A percentile compares a stretch with the other conserved stretches of the same genome.
Evolutionary conservation across 1,140 invertebrate species (phyloP).

Genomic region (Adoxophyes honmai): DNA sequence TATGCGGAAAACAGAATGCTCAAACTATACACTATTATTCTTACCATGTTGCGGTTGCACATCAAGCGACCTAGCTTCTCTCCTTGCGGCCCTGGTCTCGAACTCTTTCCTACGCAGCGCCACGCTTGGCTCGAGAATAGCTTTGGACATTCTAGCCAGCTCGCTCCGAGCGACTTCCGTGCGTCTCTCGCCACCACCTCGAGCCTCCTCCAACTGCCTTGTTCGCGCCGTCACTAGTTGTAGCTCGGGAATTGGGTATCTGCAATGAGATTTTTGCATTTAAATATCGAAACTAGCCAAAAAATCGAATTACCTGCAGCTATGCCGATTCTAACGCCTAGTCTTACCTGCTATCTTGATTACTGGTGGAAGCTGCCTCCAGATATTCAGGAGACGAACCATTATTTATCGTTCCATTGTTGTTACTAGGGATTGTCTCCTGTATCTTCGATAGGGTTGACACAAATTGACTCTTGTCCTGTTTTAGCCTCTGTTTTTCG

Average conservation of each 20-base stretch:
- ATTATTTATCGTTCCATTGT: conserved; percentile 55
- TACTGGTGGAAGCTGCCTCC: conserved; percentile 41
- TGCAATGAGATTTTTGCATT: conserved; percentile 38
- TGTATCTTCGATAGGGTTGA: conserved; percentile 81
- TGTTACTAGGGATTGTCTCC: conserved; percentile 76
- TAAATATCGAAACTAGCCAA: background rate
- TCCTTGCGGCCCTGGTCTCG: conserved; percentile 76
- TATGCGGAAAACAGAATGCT: too few species aligned
- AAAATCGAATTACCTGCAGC: too few species aligned
- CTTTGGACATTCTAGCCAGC: conserved; percentile 82
- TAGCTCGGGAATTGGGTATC: conserved; percentile 77
- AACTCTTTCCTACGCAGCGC: conserved; percentile 86
- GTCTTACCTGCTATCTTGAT: conserved; percentile 68
- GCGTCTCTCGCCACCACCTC: conserved; percentile 76
- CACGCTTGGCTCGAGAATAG: conserved; percentile 85
- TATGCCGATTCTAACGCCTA: too few species aligned
- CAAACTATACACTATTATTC: background rate
- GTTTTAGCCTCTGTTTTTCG: conserved; percentile 62
- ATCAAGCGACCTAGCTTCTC: conserved; percentile 68
- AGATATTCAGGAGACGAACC: conserved; percentile 48
- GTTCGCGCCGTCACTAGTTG: conserved; percentile 85
- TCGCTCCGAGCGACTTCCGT: conserved; percentile 86
- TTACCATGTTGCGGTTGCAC: conserved; percentile 68
- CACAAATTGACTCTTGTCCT: conserved; percentile 77
- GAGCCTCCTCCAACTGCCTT: conserved; percentile 84